Base-by-base conservation (phyloP, 37 sponge, comb jelly and placozoan species). In the Cladorhizidae sp. region DNA sequence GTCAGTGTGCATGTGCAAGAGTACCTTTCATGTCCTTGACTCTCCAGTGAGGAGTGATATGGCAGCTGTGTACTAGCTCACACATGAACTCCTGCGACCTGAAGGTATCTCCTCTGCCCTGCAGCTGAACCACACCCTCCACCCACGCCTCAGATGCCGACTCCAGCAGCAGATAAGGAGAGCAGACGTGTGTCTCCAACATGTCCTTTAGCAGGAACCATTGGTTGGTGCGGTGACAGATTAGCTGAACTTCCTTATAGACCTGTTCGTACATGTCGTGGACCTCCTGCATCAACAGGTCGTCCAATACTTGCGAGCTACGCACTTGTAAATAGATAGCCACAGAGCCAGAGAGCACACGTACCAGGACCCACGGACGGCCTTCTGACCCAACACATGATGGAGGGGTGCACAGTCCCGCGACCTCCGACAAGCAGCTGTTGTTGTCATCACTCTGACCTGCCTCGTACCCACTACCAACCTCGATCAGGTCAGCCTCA, bases 41-140 rank as follows among this genome's bases (percentile, higher is more conserved):
- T 40, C 91, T 91, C 87, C 87, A 91, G 79, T 91, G 82, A 35
- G 87, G 87, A 5, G 82, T 79, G 70, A 91, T 85, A 64, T 86
- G 83, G 35, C 43, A 75, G 3, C 39, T 65, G 75, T 79, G 86
- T 41, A 59, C 37, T 0, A 42, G 39, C 12, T 70, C 69, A 64
- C 91, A 91, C 75, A 56, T 78, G 75, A 84, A 91, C 82, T 85
- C 77, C 64, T 71, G 59, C 3, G 73, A 40, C 33, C 18, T 41
- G 74, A 83, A 83, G 25, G 40, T 21, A 32, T 73, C 73, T n/a
- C 29, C 72, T 17, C 43, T 49, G 26, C 70, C 75, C 40, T 54
- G 39, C 70, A 20, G 29, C 20, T 58, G 23, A 45, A 77, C 85
- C 36, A 77, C 63, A 62, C 61, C 64, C 9, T 72, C 73, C 63